Conservation (phyloP, 2,888 invertebrate genomes). For the Strigamia transsilvanica region DNA sequence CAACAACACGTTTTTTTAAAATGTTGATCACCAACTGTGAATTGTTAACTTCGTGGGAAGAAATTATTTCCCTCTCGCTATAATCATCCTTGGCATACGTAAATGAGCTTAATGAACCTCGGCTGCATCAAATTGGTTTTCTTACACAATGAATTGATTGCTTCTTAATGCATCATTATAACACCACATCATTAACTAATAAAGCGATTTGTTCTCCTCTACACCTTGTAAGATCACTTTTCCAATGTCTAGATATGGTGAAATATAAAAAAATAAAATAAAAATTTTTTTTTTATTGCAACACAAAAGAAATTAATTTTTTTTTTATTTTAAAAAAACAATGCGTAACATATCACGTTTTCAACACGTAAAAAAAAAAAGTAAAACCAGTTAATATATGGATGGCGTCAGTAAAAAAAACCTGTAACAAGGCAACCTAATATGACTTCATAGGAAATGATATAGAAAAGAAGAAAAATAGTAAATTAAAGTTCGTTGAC, state of each 20-base stretch:
- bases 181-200: neutral
- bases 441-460: conserved; percentile 20
- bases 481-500: neutral
- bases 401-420: neutral
- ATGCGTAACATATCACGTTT: neutral
- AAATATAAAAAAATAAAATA: too few relatives aligned
- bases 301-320: neutral
- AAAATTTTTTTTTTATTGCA: too few relatives aligned
- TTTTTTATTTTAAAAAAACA: neutral
- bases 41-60: neutral
- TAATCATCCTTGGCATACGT: neutral
- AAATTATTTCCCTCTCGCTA: neutral
- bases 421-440: neutral
- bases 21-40: neutral
- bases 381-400: neutral
- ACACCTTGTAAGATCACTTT: neutral
- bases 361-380: neutral
- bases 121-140: conserved; percentile 7
- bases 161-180: neutral
- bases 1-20: conserved; percentile 9
- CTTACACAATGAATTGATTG: conserved; percentile 29
- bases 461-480: neutral
- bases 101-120: conserved; percentile 34
- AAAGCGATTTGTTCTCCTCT: neutral
- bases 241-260: neutral